Percentiles rank a stretch among this genome's conserved stretches.
phyloP scores from a whole-genome alignment of 2,888 invertebrate genomes.

The Asteroscopus sphinx region DNA sequence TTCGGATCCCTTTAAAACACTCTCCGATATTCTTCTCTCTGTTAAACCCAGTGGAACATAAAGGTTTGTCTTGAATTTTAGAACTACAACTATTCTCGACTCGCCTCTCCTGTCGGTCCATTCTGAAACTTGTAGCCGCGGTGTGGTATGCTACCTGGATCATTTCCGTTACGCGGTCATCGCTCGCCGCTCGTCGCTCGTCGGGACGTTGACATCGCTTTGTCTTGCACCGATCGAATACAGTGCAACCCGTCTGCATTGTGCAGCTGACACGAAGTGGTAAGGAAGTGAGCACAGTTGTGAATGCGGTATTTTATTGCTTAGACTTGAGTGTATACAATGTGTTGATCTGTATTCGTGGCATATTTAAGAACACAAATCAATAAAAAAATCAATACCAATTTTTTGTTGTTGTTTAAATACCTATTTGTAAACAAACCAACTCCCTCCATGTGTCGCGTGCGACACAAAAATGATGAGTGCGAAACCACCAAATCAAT shows the following conservation, averaged over 20 bases:
- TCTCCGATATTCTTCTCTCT: no score
- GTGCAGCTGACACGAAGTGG: conserved; percentile 9
- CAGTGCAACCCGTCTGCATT: conserved; percentile 50
- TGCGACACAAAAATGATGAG: no score
- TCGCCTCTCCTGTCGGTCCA: conserved; percentile 5
- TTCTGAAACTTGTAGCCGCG: conserved; percentile 14
- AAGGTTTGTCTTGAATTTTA: no score
- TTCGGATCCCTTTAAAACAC: no score
- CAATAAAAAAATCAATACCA: no score
- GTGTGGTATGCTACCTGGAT: conserved; percentile 35
- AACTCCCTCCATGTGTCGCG: no score
- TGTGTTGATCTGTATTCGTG: no score
- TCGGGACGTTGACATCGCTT: conserved; percentile 80
- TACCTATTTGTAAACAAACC: no score
- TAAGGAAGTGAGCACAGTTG: conserved; percentile 21
- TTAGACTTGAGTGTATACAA: neutral
- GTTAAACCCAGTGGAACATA: no score
- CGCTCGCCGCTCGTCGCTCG: conserved; percentile 50
- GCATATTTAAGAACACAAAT: no score
- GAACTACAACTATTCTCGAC: neutral
- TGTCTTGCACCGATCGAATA: conserved; percentile 72
- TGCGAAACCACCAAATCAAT: no score
- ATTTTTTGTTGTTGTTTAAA: no score
- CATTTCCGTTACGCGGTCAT: conserved; percentile 60
- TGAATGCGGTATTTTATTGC: conserved; percentile 27